A percentile compares a stretch with the other conserved stretches of the same genome.
phyloP scores from a whole-genome alignment of 2,797 vertebrate genomes.

The Chaetophractus vellerosus region DNA sequence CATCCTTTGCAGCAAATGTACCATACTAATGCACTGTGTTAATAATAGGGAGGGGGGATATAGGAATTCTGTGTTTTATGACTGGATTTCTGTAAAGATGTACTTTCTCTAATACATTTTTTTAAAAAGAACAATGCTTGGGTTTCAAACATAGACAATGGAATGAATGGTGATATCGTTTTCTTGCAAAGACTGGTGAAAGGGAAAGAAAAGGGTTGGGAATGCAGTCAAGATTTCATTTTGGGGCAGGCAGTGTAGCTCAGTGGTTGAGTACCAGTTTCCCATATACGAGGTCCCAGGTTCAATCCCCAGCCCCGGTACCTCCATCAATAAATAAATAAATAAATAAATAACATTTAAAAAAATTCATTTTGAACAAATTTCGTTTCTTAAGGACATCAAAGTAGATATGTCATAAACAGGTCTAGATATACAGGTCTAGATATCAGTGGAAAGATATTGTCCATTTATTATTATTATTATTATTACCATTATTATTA shows the following conservation, averaged over 20 bases:
- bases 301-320: too few species aligned
- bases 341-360: too few species aligned
- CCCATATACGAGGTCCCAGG: too few species aligned
- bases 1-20: too few species aligned
- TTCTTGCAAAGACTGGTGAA: slow-evolving; percentile 15
- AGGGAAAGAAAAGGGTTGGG: neutral
- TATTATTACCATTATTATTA: neutral
- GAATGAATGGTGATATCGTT: neutral
- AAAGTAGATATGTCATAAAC: neutral
- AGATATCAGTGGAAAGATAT: neutral
- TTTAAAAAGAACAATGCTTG: neutral
- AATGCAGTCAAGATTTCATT: slow-evolving; percentile 11
- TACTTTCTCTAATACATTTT: too few species aligned
- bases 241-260: neutral
- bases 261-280: too few species aligned
- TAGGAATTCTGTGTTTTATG: too few species aligned
- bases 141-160: neutral
- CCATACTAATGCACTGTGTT: too few species aligned
- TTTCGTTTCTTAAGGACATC: slow-evolving; percentile 9
- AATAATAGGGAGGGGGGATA: too few species aligned
- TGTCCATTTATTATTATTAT: neutral
- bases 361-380: slow-evolving; percentile 25
- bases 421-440: neutral
- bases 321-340: too few species aligned
- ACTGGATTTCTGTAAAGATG: too few species aligned